Conservation (phyloP, 2,113 vertebrate genomes). For the Serilophus lunatus region DNA sequence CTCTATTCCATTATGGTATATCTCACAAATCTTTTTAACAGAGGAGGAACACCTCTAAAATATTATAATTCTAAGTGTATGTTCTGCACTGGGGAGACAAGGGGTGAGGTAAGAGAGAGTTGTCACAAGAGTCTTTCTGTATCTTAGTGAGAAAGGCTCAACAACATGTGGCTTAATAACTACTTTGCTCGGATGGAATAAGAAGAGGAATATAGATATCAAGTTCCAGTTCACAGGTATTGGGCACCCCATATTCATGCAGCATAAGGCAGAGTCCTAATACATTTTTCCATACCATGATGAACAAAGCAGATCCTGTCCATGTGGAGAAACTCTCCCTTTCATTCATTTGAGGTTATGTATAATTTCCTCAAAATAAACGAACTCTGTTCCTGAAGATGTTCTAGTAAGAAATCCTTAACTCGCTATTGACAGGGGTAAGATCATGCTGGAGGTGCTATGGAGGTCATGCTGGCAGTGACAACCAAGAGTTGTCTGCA, state of each 20-base stretch:
- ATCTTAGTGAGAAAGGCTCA: neutral
- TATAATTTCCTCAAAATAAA: no score
- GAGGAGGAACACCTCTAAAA: neutral
- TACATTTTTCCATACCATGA: neutral
- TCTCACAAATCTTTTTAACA: neutral
- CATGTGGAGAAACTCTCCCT: neutral
- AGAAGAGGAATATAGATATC: neutral
- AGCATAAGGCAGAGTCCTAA: accelerated
- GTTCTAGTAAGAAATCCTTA: neutral
- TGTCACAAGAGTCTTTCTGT: neutral
- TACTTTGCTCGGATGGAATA: neutral
- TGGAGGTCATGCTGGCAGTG: no score
- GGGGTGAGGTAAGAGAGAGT: neutral
- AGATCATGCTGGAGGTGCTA: neutral
- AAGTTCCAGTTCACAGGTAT: neutral
- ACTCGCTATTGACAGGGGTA: neutral
- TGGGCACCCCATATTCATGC: no score
- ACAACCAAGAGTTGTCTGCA: neutral
- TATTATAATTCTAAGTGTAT: neutral
- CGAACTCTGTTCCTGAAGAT: no score
- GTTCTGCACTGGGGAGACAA: accelerated
- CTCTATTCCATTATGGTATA: neutral
- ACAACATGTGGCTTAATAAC: neutral
- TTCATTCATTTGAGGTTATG: neutral
- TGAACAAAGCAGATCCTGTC: neutral